Percentiles rank a stretch among this genome's conserved stretches.
Evolutionary conservation across 2,888 invertebrate species (phyloP).

Genomic region (Meghimatium bilineatum): DNA sequence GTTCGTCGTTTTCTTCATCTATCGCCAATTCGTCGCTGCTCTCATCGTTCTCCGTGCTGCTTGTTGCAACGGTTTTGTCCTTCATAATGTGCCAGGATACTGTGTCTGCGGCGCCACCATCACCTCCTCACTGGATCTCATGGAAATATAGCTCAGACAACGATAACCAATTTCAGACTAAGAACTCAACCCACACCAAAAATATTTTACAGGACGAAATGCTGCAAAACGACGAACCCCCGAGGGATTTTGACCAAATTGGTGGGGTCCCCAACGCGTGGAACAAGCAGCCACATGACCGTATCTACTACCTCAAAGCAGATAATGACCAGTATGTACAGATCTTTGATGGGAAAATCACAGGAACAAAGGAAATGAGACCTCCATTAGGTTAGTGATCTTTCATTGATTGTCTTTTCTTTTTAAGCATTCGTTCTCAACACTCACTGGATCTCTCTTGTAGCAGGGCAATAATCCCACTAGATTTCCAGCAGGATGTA

Average conservation of each 20-base stretch:
- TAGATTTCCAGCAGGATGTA: too few species aligned
- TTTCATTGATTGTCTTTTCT: slow-evolving; percentile 7
- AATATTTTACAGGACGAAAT: not conserved
- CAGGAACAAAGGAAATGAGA: slow-evolving; percentile 8
- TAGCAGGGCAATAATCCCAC: too few species aligned
- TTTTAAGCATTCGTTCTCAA: too few species aligned
- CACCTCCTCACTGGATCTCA: not conserved
- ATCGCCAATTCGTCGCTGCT: not conserved
- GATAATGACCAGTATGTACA: slow-evolving; percentile 31
- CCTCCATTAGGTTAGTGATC: not conserved
- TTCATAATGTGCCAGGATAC: not conserved
- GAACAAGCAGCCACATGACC: not conserved
- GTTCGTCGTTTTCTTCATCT: not conserved
- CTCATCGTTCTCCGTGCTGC: not conserved
- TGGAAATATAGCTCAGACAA: not conserved
- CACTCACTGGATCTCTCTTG: too few species aligned
- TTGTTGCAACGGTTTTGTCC: not conserved
- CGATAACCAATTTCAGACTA: not conserved
- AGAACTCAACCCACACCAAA: not conserved
- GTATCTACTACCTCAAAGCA: slow-evolving; percentile 4
- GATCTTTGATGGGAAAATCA: not conserved
- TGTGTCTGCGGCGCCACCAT: not conserved
- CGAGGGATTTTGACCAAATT: not conserved
- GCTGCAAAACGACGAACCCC: slow-evolving; percentile 25
- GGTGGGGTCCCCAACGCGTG: not conserved